Percentiles rank a stretch among this genome's conserved stretches.
These are phyloP conservation scores for Apogon hyalosoma DNA, from an alignment of 2,797 vertebrate genomes.

Conservation along the genomic window DNA sequence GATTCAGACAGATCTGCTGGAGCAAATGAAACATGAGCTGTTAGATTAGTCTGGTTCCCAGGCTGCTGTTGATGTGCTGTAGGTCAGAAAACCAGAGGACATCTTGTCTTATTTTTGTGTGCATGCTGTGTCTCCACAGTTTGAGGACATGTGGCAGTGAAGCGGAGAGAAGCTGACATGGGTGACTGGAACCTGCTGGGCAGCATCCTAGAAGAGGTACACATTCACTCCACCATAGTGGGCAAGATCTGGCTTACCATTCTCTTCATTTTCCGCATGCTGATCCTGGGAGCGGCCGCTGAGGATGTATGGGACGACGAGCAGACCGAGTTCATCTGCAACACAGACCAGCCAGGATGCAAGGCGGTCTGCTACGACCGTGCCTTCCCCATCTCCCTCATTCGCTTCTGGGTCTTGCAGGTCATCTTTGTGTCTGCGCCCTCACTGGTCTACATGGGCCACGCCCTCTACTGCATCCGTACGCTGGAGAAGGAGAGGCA, in stretches of 20 bases:
- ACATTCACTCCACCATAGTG: slow-evolving; percentile 94
- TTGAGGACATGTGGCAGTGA: slow-evolving; percentile 85
- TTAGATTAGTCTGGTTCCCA: too few species aligned
- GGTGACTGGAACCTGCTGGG: slow-evolving; percentile 97
- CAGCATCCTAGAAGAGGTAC: slow-evolving; percentile 95
- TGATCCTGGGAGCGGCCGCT: slow-evolving; percentile 92
- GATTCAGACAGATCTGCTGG: too few species aligned
- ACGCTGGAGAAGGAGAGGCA: slow-evolving; percentile 91
- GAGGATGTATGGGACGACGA: slow-evolving; percentile 96
- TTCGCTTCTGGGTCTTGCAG: slow-evolving; percentile 95
- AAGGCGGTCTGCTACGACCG: slow-evolving; percentile 92
- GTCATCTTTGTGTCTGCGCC: slow-evolving; percentile 95
- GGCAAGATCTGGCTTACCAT: slow-evolving; percentile 97
- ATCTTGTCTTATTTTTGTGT: not conserved
- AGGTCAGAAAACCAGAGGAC: not conserved
- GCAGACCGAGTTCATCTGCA: slow-evolving; percentile 93
- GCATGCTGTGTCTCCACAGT: slow-evolving; percentile 51
- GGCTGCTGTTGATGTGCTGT: too few species aligned
- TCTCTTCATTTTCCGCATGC: slow-evolving; percentile 95
- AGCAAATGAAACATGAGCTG: too few species aligned
- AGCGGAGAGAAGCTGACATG: slow-evolving; percentile 84
- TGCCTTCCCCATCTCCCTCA: slow-evolving; percentile 94
- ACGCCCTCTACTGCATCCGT: slow-evolving; percentile 90
- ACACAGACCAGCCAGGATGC: slow-evolving; percentile 95
- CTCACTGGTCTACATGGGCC: slow-evolving; percentile 94